phyloP scores from a whole-genome alignment of 2,888 invertebrate species.

The Parasteatoda lunata region DNA sequence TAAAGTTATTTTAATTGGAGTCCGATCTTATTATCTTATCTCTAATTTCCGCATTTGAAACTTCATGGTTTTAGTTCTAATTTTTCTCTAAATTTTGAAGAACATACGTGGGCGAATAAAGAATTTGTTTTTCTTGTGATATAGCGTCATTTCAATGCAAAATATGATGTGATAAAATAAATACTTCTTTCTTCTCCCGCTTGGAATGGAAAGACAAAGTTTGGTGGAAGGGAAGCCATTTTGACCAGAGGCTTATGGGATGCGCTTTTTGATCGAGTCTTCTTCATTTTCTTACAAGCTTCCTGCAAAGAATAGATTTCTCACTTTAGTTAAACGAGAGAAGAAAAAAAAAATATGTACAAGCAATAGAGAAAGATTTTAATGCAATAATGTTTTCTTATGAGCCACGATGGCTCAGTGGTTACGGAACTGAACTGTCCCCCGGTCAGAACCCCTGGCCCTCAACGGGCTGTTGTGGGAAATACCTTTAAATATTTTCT shows the following conservation, averaged over 20 bases:
- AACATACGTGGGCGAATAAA: background rate
- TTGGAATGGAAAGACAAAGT: slow-evolving; percentile 70
- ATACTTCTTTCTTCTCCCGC: slow-evolving; percentile 46
- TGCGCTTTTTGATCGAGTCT: slow-evolving; percentile 2
- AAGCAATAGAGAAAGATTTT: background rate
- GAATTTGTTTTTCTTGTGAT: no score
- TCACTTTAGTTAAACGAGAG: background rate
- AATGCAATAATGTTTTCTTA: background rate
- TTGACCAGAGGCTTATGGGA: slow-evolving; percentile 70
- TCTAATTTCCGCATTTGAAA: no score
- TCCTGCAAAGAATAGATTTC: slow-evolving; percentile 3
- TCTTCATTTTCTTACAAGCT: slow-evolving; percentile 12
- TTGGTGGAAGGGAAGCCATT: slow-evolving; percentile 71
- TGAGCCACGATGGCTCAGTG: background rate
- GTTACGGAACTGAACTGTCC: background rate
- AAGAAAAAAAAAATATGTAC: background rate
- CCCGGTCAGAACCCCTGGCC: no score
- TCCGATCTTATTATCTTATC: no score
- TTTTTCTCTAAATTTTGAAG: background rate
- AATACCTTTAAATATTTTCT: no score
- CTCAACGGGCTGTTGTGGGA: no score
- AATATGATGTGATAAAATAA: background rate
- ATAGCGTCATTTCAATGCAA: background rate
- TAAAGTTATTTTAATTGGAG: no score
- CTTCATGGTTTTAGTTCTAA: background rate